Evolutionary conservation across 2,888 invertebrate genomes (phyloP).

Genomic region (Noctuana brunneofusca): DNA sequence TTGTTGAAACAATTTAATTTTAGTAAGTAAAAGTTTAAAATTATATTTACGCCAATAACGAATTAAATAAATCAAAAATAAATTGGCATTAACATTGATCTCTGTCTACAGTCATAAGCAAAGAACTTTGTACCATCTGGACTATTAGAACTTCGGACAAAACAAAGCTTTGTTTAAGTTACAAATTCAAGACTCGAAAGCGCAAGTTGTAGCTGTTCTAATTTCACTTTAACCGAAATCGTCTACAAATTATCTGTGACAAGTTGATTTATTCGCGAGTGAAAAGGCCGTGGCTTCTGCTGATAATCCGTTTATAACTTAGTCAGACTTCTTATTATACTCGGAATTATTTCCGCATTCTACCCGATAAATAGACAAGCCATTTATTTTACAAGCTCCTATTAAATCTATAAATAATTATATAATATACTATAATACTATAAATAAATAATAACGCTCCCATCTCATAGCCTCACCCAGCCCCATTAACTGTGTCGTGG

Average conservation of each 20-base stretch:
- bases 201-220: conserved; percentile 16
- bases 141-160: conserved; percentile 5
- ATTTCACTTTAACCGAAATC: conserved; percentile 26
- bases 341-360: conserved; percentile 5
- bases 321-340: conserved; percentile 7
- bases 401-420: conserved; percentile 1
- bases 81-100: background rate
- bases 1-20: no score
- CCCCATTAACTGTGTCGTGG: no score
- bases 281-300: conserved; percentile 13
- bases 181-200: conserved; percentile 22
- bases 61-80: background rate
- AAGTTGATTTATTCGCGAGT: conserved; percentile 28
- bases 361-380: background rate
- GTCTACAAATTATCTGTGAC: conserved; percentile 24
- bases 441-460: no score
- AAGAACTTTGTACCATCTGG: conserved; percentile 15
- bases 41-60: background rate
- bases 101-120: background rate
- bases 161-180: conserved; percentile 20
- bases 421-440: no score
- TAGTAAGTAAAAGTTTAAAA: no score
- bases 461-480: no score
- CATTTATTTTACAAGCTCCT: background rate
- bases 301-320: conserved; percentile 26